Base-by-base conservation (phyloP, 2,888 invertebrate species). In the Pyrochroa serraticornis region DNA sequence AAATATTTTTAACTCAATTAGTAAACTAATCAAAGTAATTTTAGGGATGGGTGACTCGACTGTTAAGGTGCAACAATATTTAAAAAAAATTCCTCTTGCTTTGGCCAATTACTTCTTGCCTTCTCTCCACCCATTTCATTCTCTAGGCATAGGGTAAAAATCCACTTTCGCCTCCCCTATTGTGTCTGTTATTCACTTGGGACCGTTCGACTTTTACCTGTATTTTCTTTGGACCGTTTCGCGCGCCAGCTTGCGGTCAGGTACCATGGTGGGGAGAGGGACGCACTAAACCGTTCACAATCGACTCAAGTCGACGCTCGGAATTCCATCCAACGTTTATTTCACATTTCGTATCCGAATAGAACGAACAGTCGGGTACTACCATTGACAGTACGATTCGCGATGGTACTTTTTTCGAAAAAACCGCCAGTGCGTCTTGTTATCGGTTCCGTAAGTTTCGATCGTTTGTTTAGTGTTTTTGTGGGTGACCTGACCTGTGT, bases 281-380 rank as follows among this genome's bases (percentile, higher is more conserved):
- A 68, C 62, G 69, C 56, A 53, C 67, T 67, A 74, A 22, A 74
- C 74, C 74, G 74, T 75, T 75, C 66, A 67, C 70, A 67, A 69
- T 65, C 65, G 42, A 55, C 42, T 55, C 55, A 56, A 69, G 62
- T 72, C 68, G 68, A 64, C 63, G 71, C 67, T 67, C 68, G 72
- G 71, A 74, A 75, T 75, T 74, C 74, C 71, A 66, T 61, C 50
- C 61, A 64, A 60, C 64, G 58, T 69, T 72, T 63, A 73, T 71
- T 72, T 71, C 68, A 70, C 66, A 67, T 68, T 68, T 63, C 64
- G 66, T 68, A 53, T 58, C 62, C 48, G 68, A 65, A 58, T 67
- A 62, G 65, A 60, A 53, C 55, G 61, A 41, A 44, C 7, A 6
- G 14, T 12, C 22, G 22, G 22, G 14, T 38, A 14, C 3, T 39